Conservation (phyloP, 2,888 invertebrate genomes). For the Drosophila rellima region DNA sequence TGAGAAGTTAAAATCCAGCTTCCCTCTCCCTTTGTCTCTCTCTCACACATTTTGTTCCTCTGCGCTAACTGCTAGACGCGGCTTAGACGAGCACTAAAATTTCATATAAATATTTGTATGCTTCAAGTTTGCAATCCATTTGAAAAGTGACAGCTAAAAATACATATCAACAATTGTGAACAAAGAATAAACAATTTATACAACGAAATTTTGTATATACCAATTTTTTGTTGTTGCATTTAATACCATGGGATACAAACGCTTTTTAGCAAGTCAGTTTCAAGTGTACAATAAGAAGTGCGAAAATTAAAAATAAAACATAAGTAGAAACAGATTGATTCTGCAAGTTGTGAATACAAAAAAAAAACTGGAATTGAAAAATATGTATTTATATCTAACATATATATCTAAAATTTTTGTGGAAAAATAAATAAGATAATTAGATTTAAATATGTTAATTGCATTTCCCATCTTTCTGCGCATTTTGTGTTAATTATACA, state of each 20-base stretch:
- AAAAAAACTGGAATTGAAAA: too few relatives aligned
- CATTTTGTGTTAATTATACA: too few relatives aligned
- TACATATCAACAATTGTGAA: slow-evolving; percentile 52
- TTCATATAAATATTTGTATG: slow-evolving; percentile 30
- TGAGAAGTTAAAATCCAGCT: slow-evolving; percentile 33
- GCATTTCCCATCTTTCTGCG: too few relatives aligned
- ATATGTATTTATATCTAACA: too few relatives aligned
- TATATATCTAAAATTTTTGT: too few relatives aligned
- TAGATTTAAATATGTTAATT: too few relatives aligned
- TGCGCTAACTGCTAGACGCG: slow-evolving; percentile 27
- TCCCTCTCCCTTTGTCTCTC: slow-evolving; percentile 5
- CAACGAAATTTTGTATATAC: slow-evolving; percentile 32
- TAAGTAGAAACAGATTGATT: background rate
- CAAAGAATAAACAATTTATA: slow-evolving; percentile 46
- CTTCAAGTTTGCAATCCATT: slow-evolving; percentile 43
- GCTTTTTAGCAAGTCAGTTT: slow-evolving; percentile 25
- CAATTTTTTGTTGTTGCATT: slow-evolving; percentile 13
- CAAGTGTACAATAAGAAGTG: slow-evolving; percentile 29
- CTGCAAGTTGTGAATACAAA: background rate
- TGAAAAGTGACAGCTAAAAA: slow-evolving; percentile 55
- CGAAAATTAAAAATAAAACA: slow-evolving; percentile 17
- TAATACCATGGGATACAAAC: slow-evolving; percentile 13
- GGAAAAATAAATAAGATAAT: too few relatives aligned
- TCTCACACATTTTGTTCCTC: slow-evolving; percentile 4
- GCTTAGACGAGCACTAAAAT: slow-evolving; percentile 28